phyloP scores from a whole-genome alignment of 2,888 invertebrate genomes.

The Leucophora obtusa region DNA sequence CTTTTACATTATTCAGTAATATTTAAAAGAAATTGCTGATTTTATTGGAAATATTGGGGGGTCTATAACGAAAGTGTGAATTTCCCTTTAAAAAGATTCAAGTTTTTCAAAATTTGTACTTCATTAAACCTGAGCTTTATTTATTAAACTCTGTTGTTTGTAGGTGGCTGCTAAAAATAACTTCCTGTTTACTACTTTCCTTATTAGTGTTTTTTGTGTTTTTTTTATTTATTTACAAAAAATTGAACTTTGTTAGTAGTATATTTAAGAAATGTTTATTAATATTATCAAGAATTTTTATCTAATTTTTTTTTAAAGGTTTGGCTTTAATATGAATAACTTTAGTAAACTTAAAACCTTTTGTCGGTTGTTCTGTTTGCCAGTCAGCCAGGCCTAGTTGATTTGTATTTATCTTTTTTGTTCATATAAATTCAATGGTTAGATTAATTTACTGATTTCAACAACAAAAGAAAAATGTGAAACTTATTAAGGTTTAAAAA shows the following conservation, averaged over 20 bases:
- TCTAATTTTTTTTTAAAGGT: constrained; percentile 51
- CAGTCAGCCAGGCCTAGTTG: constrained; percentile 31
- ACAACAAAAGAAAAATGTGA: constrained; percentile 32
- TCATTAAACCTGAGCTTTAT: too few relatives aligned
- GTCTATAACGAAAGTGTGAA: too few relatives aligned
- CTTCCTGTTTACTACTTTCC: constrained; percentile 17
- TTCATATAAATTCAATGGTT: constrained; percentile 36
- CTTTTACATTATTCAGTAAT: too few relatives aligned
- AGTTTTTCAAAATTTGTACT: too few relatives aligned
- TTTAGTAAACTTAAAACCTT: constrained; percentile 5
- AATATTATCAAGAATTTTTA: constrained; percentile 36
- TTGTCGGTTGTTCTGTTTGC: background rate
- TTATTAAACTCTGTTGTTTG: too few relatives aligned
- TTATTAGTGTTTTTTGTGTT: background rate
- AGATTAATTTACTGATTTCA: constrained; percentile 64
- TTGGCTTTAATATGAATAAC: constrained; percentile 46
- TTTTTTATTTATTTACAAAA: background rate
- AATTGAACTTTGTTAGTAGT: constrained; percentile 35
- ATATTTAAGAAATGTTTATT: constrained; percentile 31
- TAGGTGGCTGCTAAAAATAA: constrained; percentile 4
- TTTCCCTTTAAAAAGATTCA: too few relatives aligned
- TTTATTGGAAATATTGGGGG: too few relatives aligned
- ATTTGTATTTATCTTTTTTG: constrained; percentile 55
- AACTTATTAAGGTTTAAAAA: constrained; percentile 47
- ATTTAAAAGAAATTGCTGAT: too few relatives aligned